Base-by-base conservation (phyloP, 2,888 invertebrate species). In the Nemoura dubitans region DNA sequence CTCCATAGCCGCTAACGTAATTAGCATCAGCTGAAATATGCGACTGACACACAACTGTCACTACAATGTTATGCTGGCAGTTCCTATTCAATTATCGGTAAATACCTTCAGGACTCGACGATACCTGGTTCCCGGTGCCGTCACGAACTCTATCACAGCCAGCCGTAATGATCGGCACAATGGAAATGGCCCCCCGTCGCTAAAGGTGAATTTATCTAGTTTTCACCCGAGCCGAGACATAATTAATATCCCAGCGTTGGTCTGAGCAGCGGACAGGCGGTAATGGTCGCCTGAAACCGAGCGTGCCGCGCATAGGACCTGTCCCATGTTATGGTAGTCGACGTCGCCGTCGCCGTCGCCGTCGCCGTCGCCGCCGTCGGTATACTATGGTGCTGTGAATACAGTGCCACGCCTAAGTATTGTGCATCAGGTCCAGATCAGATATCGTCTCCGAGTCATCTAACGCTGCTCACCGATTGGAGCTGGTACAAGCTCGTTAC, bases 1-100 rank as follows among this genome's bases (percentile, higher is more conserved):
- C 59, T 1, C 59, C 59, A 7, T 21, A 36, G 14, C 59, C 6
- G n/a, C n/a, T n/a, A n/a, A 2, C 16, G 21, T 21, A 59, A 59
- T 59, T 59, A 59, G 59, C 59, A 21, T 59, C 59, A n/a, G n/a
- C 59, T 59, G 59, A 59, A 59, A 59, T 59, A 21, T 59, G 59
- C 59, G 59, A 59, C 59, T 59, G 59, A 59, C 59, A 59, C 59
- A 59, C 59, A 59, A 59, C 59, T 59, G 59, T 59, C 59, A 59
- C 59, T 21, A 59, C 59, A 59, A 36, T 10, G 36, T 36, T 36
- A 36, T 36, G 36, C n/a, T n/a, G n/a, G 10, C 59, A 59, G 59
- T 59, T 59, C 59, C 59, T 59, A 59, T 59, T 59, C 59, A 7
- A 59, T 59, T 59, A 59, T 21, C 59, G 3, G 59, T 21, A 59